Percentiles rank a stretch among this genome's conserved stretches.
phyloP scores from a whole-genome alignment of 2,113 vertebrate genomes.

The sheep (Ovis aries) region DNA sequence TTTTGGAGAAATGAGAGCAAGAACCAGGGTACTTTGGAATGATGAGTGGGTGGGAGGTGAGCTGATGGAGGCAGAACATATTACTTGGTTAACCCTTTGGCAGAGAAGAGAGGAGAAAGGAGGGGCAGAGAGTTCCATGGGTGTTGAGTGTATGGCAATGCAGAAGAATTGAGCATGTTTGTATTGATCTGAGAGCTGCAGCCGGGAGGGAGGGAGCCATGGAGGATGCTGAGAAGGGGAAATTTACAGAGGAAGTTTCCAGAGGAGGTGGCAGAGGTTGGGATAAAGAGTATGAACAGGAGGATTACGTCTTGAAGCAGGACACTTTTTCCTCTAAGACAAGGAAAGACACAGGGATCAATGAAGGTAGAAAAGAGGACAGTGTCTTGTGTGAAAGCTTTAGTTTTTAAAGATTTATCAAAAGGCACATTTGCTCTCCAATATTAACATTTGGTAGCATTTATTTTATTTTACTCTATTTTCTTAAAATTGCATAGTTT shows the following conservation, averaged over 20 bases:
- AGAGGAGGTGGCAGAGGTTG: neutral
- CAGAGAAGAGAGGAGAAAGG: neutral
- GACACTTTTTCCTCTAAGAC: neutral
- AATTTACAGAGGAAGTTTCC: neutral
- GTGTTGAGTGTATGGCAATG: neutral
- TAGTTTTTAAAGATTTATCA: neutral
- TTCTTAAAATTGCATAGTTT: neutral
- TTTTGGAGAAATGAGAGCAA: neutral
- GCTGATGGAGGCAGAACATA: neutral
- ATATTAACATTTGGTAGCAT: neutral
- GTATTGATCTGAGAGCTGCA: neutral
- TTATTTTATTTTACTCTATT: neutral
- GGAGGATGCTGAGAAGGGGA: neutral
- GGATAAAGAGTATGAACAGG: neutral
- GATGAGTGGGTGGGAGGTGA: neutral
- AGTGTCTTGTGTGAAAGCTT: rapidly evolving
- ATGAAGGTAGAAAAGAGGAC: neutral
- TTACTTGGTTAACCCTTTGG: neutral
- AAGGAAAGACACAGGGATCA: neutral
- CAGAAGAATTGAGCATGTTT: neutral
- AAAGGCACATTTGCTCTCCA: neutral
- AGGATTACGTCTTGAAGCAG: neutral
- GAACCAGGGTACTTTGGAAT: neutral
- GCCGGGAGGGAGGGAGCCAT: neutral
- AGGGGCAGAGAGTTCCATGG: neutral